phyloP scores from a whole-genome alignment of 35 echinoderm and acorn worm species.

The Strongylocentrotus purpuratus region DNA sequence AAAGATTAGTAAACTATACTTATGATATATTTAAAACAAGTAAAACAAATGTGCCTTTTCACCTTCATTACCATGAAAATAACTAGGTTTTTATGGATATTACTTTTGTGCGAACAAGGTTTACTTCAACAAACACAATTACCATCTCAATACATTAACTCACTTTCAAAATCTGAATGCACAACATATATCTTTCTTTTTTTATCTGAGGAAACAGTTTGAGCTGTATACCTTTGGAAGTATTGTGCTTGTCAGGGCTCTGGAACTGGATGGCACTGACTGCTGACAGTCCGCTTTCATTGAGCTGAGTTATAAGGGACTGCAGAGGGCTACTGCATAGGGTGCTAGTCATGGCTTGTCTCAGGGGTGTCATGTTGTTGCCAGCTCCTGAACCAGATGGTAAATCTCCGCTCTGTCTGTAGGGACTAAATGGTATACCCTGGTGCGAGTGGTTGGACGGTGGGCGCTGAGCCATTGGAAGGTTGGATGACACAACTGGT shows the following conservation, averaged over 20 bases:
- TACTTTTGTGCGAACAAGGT: no score
- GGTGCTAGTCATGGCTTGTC: constrained; percentile 28
- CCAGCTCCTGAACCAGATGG: background rate
- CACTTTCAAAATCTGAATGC: background rate
- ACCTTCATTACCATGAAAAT: no score
- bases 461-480: background rate
- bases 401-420: background rate
- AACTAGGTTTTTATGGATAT: no score
- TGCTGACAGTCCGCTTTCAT: constrained; percentile 56
- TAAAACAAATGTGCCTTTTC: no score
- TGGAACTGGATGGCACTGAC: constrained; percentile 73
- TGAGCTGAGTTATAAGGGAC: constrained; percentile 52
- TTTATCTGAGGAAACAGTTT: background rate
- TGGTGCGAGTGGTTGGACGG: background rate
- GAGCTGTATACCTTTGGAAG: constrained; percentile 49
- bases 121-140: no score
- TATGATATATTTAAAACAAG: no score
- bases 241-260: constrained; percentile 63
- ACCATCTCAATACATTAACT: background rate
- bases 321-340: constrained; percentile 56
- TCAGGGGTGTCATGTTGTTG: constrained; percentile 22
- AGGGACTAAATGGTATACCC: background rate
- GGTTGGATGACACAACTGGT: background rate
- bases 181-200: background rate
- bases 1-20: no score